Base-by-base conservation (phyloP, 2,888 invertebrate species). In the Nemotelus nigrinus region DNA sequence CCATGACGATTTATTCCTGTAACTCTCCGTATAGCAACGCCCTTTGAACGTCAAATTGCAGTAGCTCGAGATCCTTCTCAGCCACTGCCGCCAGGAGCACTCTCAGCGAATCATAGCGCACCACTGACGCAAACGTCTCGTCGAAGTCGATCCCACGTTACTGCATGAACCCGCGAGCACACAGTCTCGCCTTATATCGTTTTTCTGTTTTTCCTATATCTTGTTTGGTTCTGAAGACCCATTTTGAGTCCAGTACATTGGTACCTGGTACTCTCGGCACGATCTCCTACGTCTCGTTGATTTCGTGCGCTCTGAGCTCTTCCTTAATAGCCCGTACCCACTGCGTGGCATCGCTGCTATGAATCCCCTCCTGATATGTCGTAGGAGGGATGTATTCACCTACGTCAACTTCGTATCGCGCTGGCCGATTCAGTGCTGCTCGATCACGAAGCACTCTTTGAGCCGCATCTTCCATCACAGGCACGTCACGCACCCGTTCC, bases 31-130 rank as follows among this genome's bases (percentile, higher is more conserved):
- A 25, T 25, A 25, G 25, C 25, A 25, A 25, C 25, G 50, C n/a
- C 25, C 5, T 25, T 58, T 58, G 58, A 25, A 58, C 7, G 25
- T 58, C 58, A 58, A 58, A 58, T 58, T 58, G 58, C 58, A 58
- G 7, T 58, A 58, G 5, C n/a, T 58, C 58, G 10, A 58, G 58
- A 58, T 58, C 25, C n/a, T 58, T 58, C 58, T 10, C 58, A 25
- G 58, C 39, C 1, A 58, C 25, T 6, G 58, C 10, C 39, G 58
- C 58, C 58, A 58, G 10, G 5, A 58, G 25, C 5, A 58, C 25
- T 6, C 58, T 8, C 10, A 58, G 58, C n/a, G 39, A 58, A 25
- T 58, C 58, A 58, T 58, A 58, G 6, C 2, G 7, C 58, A 58
- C 58, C n/a, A 58, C 58, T 58, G 58, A 2, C 5, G 58, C 7